A percentile compares a stretch with the other conserved stretches of the same genome.
Evolutionary conservation across 2,113 vertebrate genomes (phyloP).

Genomic region (Benthochromis sp.): DNA sequence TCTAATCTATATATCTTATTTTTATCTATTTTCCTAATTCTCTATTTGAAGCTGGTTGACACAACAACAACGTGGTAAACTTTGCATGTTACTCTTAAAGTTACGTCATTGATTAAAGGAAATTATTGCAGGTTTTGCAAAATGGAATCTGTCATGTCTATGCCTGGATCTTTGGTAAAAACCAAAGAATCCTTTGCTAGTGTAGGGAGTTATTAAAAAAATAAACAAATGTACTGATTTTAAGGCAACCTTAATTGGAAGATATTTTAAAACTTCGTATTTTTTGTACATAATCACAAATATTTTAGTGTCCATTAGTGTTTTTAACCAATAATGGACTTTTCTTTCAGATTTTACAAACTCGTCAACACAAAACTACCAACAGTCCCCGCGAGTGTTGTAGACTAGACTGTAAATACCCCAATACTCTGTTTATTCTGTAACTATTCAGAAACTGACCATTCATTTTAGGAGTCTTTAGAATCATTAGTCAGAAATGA

Average conservation of each 20-base stretch:
- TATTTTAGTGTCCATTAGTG: background rate
- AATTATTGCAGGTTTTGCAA: background rate
- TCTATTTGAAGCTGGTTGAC: background rate
- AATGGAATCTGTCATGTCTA: background rate
- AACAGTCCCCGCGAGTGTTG: background rate
- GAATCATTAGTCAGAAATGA: background rate
- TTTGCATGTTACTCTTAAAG: background rate
- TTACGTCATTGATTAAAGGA: background rate
- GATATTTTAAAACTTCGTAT: background rate
- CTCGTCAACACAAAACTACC: background rate
- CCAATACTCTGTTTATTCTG: background rate
- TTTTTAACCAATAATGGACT: background rate
- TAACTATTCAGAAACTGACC: background rate
- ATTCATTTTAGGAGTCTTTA: background rate
- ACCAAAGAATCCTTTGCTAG: background rate
- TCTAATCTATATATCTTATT: background rate
- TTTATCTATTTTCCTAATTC: background rate
- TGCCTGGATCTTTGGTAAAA: background rate
- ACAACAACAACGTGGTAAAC: background rate
- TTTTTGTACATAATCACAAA: background rate
- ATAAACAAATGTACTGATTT: background rate
- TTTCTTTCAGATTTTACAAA: background rate
- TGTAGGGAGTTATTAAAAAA: background rate
- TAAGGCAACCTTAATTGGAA: slow-evolving; percentile 38
- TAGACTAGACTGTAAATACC: background rate